A percentile compares a stretch with the other conserved stretches of the same genome.
phyloP scores from a whole-genome alignment of 2,797 vertebrate genomes.

The Scleropages formosus region DNA sequence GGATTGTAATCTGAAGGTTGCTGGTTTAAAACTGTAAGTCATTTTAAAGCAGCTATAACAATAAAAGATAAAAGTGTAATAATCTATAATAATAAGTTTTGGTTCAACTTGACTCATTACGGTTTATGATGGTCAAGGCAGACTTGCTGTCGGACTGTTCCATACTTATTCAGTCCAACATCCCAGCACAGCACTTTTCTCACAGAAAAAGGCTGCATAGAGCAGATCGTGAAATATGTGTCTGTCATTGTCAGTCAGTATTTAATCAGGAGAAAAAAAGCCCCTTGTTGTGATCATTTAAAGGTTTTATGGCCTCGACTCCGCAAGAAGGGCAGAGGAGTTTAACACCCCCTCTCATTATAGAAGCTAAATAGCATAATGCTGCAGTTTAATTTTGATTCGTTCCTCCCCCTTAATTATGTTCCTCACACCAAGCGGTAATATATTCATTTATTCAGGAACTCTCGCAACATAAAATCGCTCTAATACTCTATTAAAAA shows the following conservation, averaged over 20 bases:
- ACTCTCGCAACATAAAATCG: background rate
- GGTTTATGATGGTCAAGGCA: no score
- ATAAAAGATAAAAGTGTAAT: no score
- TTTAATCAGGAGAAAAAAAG: background rate
- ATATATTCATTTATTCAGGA: slow-evolving; percentile 15
- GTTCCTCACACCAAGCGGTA: background rate
- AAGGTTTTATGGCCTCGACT: background rate
- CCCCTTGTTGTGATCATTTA: background rate
- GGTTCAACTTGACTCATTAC: no score
- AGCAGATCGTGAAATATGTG: background rate
- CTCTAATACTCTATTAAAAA: slow-evolving; percentile 8
- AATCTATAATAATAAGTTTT: no score
- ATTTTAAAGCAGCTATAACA: no score
- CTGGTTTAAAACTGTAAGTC: no score
- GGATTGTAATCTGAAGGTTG: no score
- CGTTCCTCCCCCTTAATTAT: slow-evolving; percentile 15
- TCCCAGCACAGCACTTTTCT: slow-evolving; percentile 5
- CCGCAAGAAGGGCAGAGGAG: slow-evolving; percentile 22
- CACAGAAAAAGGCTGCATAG: background rate
- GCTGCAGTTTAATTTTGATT: background rate
- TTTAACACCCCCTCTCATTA: slow-evolving; percentile 1
- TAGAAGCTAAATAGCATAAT: slow-evolving; percentile 10
- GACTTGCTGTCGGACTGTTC: no score
- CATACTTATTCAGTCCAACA: no score
- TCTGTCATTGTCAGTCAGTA: background rate